Base-by-base conservation (phyloP, 2,113 vertebrate genomes). In the Felis chaus region DNA sequence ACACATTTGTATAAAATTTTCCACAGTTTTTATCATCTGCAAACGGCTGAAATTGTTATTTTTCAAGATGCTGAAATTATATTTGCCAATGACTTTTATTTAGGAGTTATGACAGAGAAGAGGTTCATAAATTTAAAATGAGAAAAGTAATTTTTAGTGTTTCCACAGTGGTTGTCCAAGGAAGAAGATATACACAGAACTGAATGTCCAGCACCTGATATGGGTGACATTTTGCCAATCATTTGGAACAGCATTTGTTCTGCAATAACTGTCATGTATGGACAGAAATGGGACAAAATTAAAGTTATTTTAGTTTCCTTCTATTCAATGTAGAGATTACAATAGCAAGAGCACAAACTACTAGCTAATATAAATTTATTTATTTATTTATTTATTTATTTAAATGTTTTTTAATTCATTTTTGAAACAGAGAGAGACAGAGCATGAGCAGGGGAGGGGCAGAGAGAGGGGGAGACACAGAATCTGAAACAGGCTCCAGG, bases 271-370 rank as follows among this genome's bases (percentile, higher is more conserved):
- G 15, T 39, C 71, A 57, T 81, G 4, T 25, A 41, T 5, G 93
- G 31, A 92, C 14, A 97, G 66, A 94, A 95, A 85, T 57, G 21
- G 27, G 50, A 53, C 16, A 79, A 93, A 89, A 68, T 45, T 2
- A 91, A 80, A 68, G 18, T 71, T 91, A 53, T 73, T 96, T 94
- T 86, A 2, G 14, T 66, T 97, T 95, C 55, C 55, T 91, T 83
- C 19, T 86, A 68, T 73, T 81, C 61, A 23, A 29, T 12, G 82
- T 92, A 33, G 7, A 89, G 14, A 83, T 33, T 31, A 66, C 36
- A 65, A 53, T 1, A 73, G 4, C 50, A 89, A 86, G 50, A 85
- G 13, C 36, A 85, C 23, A 74, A 31, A 95, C 79, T 73, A 55
- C 5, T 7, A 57, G 21, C 27, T 69, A 55, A 36, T 55, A 45